These are phyloP conservation scores for Dendronephthya gigantea DNA, from an alignment of 64 coral and sea anemone species.

Conservation along the genomic window DNA sequence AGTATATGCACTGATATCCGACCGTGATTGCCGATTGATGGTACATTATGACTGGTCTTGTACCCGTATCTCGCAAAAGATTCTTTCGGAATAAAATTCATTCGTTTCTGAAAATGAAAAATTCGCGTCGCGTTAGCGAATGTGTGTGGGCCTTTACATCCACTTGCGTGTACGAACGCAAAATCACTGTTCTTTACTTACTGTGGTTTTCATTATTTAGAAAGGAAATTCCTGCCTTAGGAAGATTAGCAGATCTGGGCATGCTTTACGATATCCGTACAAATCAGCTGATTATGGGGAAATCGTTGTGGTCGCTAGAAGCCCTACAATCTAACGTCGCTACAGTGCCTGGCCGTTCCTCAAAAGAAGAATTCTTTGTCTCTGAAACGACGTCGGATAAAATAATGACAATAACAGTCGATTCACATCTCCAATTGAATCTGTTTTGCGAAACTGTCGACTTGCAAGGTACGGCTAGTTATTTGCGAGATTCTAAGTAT, in stretches of 20 bases:
- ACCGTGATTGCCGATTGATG: no score
- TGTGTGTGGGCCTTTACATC: no score
- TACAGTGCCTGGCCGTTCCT: neutral
- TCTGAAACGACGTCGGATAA: slow-evolving; percentile 29
- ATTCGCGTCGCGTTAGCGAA: no score
- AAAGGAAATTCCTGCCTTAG: slow-evolving; percentile 33
- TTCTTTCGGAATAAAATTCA: no score
- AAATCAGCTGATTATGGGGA: slow-evolving; percentile 19
- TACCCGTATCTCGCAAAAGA: no score
- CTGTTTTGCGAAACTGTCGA: slow-evolving; percentile 23
- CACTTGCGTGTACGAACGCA: no score
- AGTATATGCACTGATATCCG: no score
- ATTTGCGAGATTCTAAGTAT: slow-evolving; percentile 32
- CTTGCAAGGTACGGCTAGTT: slow-evolving; percentile 35
- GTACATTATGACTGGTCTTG: no score
- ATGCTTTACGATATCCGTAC: slow-evolving; percentile 49
- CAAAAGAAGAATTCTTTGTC: slow-evolving; percentile 5
- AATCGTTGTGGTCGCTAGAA: slow-evolving; percentile 32
- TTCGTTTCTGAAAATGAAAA: no score
- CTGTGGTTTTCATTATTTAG: no score
- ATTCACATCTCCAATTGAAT: slow-evolving; percentile 23
- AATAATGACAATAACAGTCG: neutral
- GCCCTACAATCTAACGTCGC: neutral
- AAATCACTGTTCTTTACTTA: no score
- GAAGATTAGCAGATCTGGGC: slow-evolving; percentile 34